Percentiles rank a stretch among this genome's conserved stretches.
Conservation (phyloP, 2,797 vertebrate species). For the Anabas testudineus region DNA sequence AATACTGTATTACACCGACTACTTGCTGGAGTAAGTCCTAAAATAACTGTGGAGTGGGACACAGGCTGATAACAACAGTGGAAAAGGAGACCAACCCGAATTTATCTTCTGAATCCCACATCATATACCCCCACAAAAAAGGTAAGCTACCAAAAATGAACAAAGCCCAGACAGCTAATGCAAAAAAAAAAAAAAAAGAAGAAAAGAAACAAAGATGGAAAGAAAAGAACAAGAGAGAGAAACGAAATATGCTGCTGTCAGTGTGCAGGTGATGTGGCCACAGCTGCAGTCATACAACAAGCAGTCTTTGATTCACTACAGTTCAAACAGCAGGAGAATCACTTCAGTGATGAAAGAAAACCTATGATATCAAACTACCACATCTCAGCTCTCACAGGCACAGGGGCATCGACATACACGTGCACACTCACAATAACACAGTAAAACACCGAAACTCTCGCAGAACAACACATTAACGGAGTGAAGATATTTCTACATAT, state of each 20-base stretch:
- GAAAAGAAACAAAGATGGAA: conserved; percentile 15
- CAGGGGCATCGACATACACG: conserved; percentile 18
- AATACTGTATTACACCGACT: conserved; percentile 8
- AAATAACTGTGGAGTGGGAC: not conserved
- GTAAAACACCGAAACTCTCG: not conserved
- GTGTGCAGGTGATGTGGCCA: conserved; percentile 61
- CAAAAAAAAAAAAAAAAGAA: conserved; percentile 5
- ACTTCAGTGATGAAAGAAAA: conserved; percentile 70
- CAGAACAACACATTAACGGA: not conserved
- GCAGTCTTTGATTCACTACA: conserved; percentile 69
- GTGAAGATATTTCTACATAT: conserved; percentile 8
- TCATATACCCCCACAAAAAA: not conserved
- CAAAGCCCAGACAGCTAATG: conserved; percentile 34
- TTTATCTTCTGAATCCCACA: conserved; percentile 12
- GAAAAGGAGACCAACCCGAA: conserved; percentile 18
- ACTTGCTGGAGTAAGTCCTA: conserved; percentile 1
- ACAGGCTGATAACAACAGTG: conserved; percentile 10
- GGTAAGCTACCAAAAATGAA: not conserved
- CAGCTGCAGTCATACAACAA: conserved; percentile 69
- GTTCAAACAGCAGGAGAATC: conserved; percentile 79
- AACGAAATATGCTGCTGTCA: not conserved
- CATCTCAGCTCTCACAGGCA: conserved; percentile 49
- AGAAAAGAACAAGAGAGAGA: not conserved
- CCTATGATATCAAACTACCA: conserved; percentile 69
- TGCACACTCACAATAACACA: conserved; percentile 12